Conservation (phyloP, 2,113 vertebrate genomes). For the Mungos mungo region DNA sequence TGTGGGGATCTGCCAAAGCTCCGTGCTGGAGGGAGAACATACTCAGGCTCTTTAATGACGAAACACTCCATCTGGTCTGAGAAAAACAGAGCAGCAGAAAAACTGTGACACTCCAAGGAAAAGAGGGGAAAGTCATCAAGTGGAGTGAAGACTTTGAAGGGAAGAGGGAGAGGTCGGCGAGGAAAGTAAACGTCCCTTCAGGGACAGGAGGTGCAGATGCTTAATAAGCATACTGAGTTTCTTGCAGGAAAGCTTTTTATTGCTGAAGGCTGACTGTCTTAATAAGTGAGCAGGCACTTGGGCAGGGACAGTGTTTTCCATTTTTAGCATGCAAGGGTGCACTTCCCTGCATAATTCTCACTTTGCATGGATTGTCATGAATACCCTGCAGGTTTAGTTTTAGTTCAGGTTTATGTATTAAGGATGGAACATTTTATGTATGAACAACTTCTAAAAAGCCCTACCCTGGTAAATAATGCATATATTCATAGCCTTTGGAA, state of each 20-base stretch:
- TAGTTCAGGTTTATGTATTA: conserved; percentile 42
- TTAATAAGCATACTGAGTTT: conserved; percentile 33
- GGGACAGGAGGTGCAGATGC: neutral
- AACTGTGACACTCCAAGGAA: neutral
- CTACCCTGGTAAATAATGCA: neutral
- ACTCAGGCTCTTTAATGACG: neutral
- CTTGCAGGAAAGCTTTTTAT: conserved; percentile 26
- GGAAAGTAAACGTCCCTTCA: conserved; percentile 9
- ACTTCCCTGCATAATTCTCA: conserved; percentile 39
- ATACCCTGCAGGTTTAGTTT: conserved; percentile 36
- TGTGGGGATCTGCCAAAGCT: neutral
- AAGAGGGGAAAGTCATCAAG: neutral
- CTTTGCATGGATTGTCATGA: conserved; percentile 33
- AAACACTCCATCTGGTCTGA: neutral
- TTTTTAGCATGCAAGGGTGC: conserved; percentile 15
- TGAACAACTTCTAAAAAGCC: conserved; percentile 37
- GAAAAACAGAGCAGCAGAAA: neutral
- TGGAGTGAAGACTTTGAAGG: neutral
- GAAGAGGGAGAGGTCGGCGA: neutral
- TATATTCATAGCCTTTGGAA: neutral
- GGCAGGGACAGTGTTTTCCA: neutral
- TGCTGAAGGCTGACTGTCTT: conserved; percentile 28
- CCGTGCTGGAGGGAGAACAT: neutral
- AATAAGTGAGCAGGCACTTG: conserved; percentile 12
- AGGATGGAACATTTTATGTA: conserved; percentile 18